Percentiles rank a stretch among this genome's conserved stretches.
Evolutionary conservation across 2,888 invertebrate species (phyloP).

Genomic region (Paralinhomoeus sp.): DNA sequence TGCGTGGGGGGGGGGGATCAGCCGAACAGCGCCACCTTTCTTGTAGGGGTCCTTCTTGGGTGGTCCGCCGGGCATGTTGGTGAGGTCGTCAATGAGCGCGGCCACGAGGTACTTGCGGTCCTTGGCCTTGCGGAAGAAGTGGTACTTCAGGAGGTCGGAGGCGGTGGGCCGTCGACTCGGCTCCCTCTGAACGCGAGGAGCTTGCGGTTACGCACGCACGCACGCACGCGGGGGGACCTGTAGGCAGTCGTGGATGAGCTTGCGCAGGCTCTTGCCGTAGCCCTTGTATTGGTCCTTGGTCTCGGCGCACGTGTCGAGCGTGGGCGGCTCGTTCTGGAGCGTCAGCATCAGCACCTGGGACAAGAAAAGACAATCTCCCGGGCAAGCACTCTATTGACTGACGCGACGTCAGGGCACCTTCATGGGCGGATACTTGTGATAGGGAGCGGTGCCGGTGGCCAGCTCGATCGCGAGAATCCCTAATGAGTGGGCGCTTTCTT

Average conservation of each 20-base stretch:
- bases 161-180: conserved; percentile 49
- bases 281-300: conserved; percentile 93
- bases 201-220: conserved; percentile 22
- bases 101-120: conserved; percentile 22
- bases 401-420: conserved; percentile 38
- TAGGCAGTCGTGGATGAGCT: conserved; percentile 83
- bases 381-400: no score
- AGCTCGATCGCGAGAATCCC: conserved; percentile 93
- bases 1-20: no score
- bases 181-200: conserved; percentile 15
- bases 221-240: conserved; percentile 81
- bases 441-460: conserved; percentile 92
- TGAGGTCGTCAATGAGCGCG: conserved; percentile 14
- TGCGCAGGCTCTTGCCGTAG: conserved; percentile 86
- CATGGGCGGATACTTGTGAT: conserved; percentile 97
- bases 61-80: background rate
- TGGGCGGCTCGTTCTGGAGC: conserved; percentile 88
- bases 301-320: conserved; percentile 74
- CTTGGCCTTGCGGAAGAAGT: conserved; percentile 91
- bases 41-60: no score
- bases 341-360: conserved; percentile 66
- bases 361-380: background rate
- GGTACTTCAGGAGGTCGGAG: conserved; percentile 76
- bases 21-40: no score
- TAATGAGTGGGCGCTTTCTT: no score